These are phyloP conservation scores for Caenorhabditis afra DNA, from an alignment of 2,888 invertebrate genomes.

Conservation along the genomic window DNA sequence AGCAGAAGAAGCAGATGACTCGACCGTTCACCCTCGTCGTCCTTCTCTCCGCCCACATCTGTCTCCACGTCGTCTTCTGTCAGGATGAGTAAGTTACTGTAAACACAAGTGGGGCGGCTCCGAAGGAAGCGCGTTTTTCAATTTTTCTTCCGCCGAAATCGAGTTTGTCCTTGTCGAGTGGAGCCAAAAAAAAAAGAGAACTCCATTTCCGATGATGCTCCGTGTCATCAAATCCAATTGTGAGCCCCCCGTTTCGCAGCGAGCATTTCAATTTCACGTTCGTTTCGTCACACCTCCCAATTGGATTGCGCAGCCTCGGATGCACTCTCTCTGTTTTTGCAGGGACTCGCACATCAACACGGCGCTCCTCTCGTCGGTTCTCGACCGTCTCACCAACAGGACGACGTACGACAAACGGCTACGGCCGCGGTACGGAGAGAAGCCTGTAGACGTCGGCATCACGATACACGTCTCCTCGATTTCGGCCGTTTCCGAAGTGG, in stretches of 20 bases:
- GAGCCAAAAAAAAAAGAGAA: slow-evolving; percentile 28
- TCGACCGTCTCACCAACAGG: slow-evolving; percentile 77
- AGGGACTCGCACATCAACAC: slow-evolving; percentile 56
- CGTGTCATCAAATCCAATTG: slow-evolving; percentile 56
- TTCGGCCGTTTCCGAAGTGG: slow-evolving; percentile 97
- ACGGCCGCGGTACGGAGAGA: slow-evolving; percentile 89
- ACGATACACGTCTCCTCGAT: slow-evolving; percentile 98
- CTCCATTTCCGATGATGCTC: slow-evolving; percentile 13
- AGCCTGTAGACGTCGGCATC: slow-evolving; percentile 96
- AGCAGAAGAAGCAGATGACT: slow-evolving; percentile 10
- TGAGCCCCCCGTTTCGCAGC: slow-evolving; percentile 4
- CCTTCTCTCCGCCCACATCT: slow-evolving; percentile 40
- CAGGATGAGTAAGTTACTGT: slow-evolving; percentile 49
- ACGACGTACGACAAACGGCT: slow-evolving; percentile 99
- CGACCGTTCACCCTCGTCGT: slow-evolving; percentile 40
- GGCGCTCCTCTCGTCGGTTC: slow-evolving; percentile 71
- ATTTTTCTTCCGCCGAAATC: background rate
- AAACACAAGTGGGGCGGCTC: too few relatives aligned
- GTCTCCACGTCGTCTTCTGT: slow-evolving; percentile 46
- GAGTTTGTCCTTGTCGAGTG: slow-evolving; percentile 2
- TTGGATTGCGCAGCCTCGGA: slow-evolving; percentile 21
- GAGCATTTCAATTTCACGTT: slow-evolving; percentile 48
- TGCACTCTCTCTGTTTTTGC: slow-evolving; percentile 39
- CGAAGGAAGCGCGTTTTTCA: too few relatives aligned
- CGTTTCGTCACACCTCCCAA: slow-evolving; percentile 44